Conservation (phyloP, 2,797 vertebrate species). For the Setipinna tenuifilis region DNA sequence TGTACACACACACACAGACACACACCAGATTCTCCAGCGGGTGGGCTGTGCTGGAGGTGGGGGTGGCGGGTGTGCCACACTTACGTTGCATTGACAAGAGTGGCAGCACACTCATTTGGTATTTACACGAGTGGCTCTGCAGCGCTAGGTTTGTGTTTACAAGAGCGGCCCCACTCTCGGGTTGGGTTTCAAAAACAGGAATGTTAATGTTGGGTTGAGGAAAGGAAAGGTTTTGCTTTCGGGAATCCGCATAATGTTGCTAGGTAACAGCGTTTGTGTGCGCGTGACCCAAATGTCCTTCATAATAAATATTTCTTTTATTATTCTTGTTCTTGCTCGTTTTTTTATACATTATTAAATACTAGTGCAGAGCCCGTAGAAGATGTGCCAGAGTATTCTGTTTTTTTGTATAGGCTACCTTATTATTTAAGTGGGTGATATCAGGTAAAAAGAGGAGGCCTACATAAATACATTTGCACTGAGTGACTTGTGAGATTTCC, state of each 20-base stretch:
- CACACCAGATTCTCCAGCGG: background rate
- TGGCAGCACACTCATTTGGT: background rate
- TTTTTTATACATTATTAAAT: too few species aligned
- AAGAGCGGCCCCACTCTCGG: too few species aligned
- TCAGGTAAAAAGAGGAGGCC: too few species aligned
- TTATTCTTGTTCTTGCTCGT: too few species aligned
- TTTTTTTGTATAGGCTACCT: too few species aligned
- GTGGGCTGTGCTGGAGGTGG: too few species aligned
- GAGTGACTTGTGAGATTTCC: too few species aligned
- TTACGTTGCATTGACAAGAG: background rate
- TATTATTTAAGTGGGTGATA: too few species aligned
- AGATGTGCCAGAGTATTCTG: too few species aligned
- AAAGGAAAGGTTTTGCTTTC: background rate
- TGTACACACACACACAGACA: background rate
- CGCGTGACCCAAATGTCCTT: background rate
- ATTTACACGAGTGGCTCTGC: background rate
- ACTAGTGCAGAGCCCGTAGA: too few species aligned
- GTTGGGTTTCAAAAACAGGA: background rate
- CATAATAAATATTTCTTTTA: background rate
- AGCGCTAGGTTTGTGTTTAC: background rate
- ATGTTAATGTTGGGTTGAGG: background rate
- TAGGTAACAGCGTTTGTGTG: background rate
- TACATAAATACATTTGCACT: too few species aligned
- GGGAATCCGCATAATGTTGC: background rate
- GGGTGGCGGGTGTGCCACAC: background rate